A percentile compares a stretch with the other conserved stretches of the same genome.
phyloP scores from a whole-genome alignment of 2,888 invertebrate species.

The Troides aeacus region DNA sequence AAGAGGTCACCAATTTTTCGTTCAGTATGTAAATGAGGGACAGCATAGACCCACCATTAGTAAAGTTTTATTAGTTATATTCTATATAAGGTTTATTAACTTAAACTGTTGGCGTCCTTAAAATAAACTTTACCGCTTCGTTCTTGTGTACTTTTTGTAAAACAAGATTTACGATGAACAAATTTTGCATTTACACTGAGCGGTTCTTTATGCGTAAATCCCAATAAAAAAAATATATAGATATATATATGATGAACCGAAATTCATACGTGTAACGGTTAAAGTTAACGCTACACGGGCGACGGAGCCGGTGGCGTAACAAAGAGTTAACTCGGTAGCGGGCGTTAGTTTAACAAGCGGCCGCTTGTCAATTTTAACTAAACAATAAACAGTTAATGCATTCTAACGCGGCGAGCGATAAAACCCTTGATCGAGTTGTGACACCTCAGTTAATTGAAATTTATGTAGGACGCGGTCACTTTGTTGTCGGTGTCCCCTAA shows the following conservation, averaged over 20 bases:
- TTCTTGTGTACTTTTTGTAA: too few species aligned
- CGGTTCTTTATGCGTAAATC: too few species aligned
- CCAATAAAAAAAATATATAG: too few species aligned
- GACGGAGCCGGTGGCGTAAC: slow-evolving; percentile 34
- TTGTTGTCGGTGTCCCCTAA: slow-evolving; percentile 19
- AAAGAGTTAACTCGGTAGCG: slow-evolving; percentile 33
- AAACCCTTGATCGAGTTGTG: slow-evolving; percentile 41
- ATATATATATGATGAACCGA: not conserved
- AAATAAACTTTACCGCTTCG: too few species aligned
- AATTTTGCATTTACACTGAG: too few species aligned
- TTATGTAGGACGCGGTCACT: slow-evolving; percentile 61
- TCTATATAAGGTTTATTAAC: too few species aligned
- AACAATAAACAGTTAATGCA: slow-evolving; percentile 56
- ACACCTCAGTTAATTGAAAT: slow-evolving; percentile 74
- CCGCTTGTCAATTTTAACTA: slow-evolving; percentile 54
- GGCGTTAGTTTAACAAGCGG: slow-evolving; percentile 28
- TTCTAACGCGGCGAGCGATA: slow-evolving; percentile 37
- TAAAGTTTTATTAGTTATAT: too few species aligned
- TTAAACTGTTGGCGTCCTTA: too few species aligned
- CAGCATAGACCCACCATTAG: too few species aligned
- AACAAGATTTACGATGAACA: too few species aligned
- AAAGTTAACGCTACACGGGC: not conserved
- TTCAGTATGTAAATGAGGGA: too few species aligned
- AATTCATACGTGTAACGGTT: slow-evolving; percentile 3
- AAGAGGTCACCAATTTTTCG: too few species aligned